phyloP scores from a whole-genome alignment of 2,797 vertebrate genomes.

The Amphiprion clarkii region DNA sequence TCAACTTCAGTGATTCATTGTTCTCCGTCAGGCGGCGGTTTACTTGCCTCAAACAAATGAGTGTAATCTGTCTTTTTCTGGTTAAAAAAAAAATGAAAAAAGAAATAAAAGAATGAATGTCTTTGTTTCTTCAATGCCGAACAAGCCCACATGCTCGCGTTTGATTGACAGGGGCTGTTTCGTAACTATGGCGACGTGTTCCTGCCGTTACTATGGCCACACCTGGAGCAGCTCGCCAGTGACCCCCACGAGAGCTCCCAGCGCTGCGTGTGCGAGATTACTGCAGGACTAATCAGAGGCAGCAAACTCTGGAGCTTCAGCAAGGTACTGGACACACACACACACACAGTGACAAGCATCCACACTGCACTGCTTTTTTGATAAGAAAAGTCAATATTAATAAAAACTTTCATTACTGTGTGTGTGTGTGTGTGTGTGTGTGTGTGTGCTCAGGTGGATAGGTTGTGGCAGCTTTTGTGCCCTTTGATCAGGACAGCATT shows the following conservation, averaged over 20 bases:
- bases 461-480: conserved; percentile 92
- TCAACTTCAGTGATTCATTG: conserved; percentile 56
- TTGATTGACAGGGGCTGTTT: conserved; percentile 92
- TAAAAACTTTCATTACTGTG: conserved; percentile 69
- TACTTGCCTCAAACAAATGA: conserved; percentile 41
- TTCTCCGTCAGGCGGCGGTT: conserved; percentile 31
- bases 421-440: conserved; percentile 62
- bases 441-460: conserved; percentile 87
- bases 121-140: conserved; percentile 11
- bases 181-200: conserved; percentile 96
- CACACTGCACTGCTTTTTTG: conserved; percentile 44
- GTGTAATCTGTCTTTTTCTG: conserved; percentile 47
- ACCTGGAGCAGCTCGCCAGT: conserved; percentile 91
- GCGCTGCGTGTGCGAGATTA: conserved; percentile 96
- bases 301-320: conserved; percentile 94
- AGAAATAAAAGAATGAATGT: too few species aligned
- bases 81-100: not conserved
- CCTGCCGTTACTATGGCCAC: conserved; percentile 91
- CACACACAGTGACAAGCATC: conserved; percentile 12
- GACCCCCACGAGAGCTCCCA: conserved; percentile 97
- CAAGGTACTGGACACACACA: conserved; percentile 72
- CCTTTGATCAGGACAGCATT: conserved; percentile 94
- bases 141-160: conserved; percentile 17
- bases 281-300: conserved; percentile 96
- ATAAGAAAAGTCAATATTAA: conserved; percentile 78